Evolutionary conservation across 2,797 vertebrate species (phyloP).

Genomic region (Xenopus petersii): DNA sequence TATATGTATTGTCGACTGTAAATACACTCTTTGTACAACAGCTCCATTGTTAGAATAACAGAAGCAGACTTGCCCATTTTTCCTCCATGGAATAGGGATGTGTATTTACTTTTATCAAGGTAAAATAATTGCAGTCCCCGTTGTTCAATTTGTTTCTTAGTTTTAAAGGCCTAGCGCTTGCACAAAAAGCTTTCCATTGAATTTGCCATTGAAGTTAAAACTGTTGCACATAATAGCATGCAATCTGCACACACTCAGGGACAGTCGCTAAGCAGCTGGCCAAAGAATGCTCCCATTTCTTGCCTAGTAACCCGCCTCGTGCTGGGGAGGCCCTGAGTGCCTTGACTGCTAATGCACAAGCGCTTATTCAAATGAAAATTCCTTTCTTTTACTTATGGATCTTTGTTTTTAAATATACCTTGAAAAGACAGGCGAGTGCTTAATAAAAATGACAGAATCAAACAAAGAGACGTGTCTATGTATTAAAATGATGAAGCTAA

Average conservation of each 20-base stretch:
- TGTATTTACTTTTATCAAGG: constrained; percentile 24
- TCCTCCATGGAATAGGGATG: background rate
- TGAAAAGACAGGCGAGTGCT: too few relatives aligned
- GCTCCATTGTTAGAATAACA: constrained; percentile 6
- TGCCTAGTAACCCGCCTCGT: background rate
- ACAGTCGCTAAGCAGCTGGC: constrained; percentile 21
- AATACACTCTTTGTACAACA: constrained; percentile 3
- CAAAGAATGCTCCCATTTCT: background rate
- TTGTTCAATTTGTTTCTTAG: constrained; percentile 13
- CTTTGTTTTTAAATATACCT: too few relatives aligned
- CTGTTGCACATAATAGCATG: constrained; percentile 24
- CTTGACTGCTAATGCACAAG: background rate
- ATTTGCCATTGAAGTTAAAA: constrained; percentile 5
- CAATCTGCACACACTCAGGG: constrained; percentile 7
- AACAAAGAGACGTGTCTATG: too few relatives aligned
- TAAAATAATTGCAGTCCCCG: constrained; percentile 14
- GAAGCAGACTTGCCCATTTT: constrained; percentile 3
- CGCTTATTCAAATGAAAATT: too few relatives aligned
- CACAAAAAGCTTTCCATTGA: constrained; percentile 11
- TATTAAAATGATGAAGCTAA: too few relatives aligned
- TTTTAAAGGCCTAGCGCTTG: background rate
- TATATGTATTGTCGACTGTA: constrained; percentile 2
- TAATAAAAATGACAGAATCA: too few relatives aligned
- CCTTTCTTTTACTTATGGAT: too few relatives aligned
- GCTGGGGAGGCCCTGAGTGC: background rate